Evolutionary conservation across 2,888 invertebrate species (phyloP), one percentile per base, ranked within the genome.

Genomic region (Meiosimyza decipiens): DNA sequence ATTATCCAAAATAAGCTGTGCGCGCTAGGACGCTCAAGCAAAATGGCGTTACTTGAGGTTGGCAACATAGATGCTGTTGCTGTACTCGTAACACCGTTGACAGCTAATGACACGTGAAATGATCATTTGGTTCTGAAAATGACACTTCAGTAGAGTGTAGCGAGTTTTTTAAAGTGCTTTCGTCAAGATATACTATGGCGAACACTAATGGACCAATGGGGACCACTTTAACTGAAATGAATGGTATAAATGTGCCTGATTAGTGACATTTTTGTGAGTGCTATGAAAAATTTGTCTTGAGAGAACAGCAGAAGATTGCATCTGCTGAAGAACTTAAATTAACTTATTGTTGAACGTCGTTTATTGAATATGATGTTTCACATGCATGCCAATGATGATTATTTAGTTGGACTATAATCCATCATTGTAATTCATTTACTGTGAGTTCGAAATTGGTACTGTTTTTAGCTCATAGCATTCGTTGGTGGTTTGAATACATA

Each of bases 61-160:
- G n/a, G 16, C 63, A n/a, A 16, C 16, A 40, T 18, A 11, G 18
- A 51, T 65, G 33, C 33, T 50, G 40, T 18, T 6, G n/a, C 22
- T 18, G 9, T 13, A 11, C 28, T 7, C 33, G 22, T 60, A 15
- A 11, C 28, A 22, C 13, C 74, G 71, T 65, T 74, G 74, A 74
- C 74, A 74, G 75, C 74, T 75, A 75, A 75, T 74, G 75, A 74
- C 75, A 74, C 74, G 71, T 75, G 73, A 71, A 75, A 74, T 72
- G 74, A 75, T 75, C 72, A 71, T 73, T 75, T 74, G 71, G 71
- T 69, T 72, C 59, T 71, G 57, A 74, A 78, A 73, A 62, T 74
- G 70, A 63, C 71, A 74, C 74, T 73, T 76, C 76, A 79, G 75
- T 78, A 77, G 78, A 78, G 77, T 79, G 77, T 75, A 74, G 40